A percentile compares a stretch with the other conserved stretches of the same genome.
Evolutionary conservation across 2,888 invertebrate genomes (phyloP).

Genomic region (Tiliacea citrago): DNA sequence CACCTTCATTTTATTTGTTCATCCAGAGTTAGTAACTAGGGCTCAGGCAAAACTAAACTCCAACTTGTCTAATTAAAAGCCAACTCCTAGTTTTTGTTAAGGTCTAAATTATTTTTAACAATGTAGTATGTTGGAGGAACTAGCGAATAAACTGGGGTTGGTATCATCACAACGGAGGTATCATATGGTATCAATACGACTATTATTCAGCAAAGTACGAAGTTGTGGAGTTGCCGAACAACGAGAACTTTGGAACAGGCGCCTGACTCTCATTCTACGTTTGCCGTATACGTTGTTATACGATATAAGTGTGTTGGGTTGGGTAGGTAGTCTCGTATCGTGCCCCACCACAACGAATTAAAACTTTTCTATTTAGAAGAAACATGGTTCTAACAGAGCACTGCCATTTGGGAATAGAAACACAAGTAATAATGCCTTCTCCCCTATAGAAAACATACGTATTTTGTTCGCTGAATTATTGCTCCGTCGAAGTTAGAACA

Average conservation of each 20-base stretch:
- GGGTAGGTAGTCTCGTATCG: slow-evolving; percentile 51
- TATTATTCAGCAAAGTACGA: slow-evolving; percentile 70
- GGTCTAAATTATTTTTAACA: slow-evolving; percentile 51
- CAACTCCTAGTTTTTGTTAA: slow-evolving; percentile 34
- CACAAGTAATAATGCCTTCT: slow-evolving; percentile 72
- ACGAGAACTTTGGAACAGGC: slow-evolving; percentile 63
- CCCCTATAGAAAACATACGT: slow-evolving; percentile 73
- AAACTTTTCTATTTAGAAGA: slow-evolving; percentile 85
- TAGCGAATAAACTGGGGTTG: not conserved
- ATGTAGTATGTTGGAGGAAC: slow-evolving; percentile 23
- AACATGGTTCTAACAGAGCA: slow-evolving; percentile 71
- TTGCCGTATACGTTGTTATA: slow-evolving; percentile 51
- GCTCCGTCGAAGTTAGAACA: slow-evolving; percentile 69
- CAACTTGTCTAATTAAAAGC: slow-evolving; percentile 67
- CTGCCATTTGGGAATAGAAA: slow-evolving; percentile 71
- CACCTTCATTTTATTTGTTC: slow-evolving; percentile 52
- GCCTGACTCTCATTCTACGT: slow-evolving; percentile 60
- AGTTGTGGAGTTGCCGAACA: slow-evolving; percentile 73
- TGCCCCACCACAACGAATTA: slow-evolving; percentile 78
- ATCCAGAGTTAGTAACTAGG: slow-evolving; percentile 47
- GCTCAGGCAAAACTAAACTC: slow-evolving; percentile 45
- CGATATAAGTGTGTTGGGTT: slow-evolving; percentile 41
- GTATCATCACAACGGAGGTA: slow-evolving; percentile 41
- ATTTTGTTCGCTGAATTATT: slow-evolving; percentile 75
- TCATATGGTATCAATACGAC: slow-evolving; percentile 62